Evolutionary conservation across 2,113 vertebrate genomes (phyloP).

Genomic region (Tautogolabrus adspersus): DNA sequence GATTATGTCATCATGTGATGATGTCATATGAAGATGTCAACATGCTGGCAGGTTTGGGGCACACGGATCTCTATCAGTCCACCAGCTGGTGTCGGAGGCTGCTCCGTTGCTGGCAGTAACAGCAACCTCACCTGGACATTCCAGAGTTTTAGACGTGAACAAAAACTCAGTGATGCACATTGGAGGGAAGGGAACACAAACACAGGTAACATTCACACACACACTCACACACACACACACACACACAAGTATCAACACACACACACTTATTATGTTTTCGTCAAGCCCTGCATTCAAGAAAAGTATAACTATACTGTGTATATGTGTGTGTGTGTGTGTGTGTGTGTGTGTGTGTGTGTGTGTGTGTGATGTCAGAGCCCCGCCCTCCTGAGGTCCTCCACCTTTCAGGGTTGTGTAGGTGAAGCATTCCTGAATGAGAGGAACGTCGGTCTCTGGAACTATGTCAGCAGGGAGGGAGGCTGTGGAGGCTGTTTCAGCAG

Average conservation of each 20-base stretch:
- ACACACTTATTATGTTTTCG: not conserved
- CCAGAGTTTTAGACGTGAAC: conserved; percentile 87
- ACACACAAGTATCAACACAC: not conserved
- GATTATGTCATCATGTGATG: not conserved
- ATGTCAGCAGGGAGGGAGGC: conserved; percentile 86
- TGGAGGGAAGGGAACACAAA: conserved; percentile 88
- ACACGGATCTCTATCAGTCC: conserved; percentile 86
- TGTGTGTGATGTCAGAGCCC: conserved; percentile 81
- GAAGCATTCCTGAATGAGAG: conserved; percentile 90
- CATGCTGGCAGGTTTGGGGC: conserved; percentile 86
- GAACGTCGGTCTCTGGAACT: conserved; percentile 94
- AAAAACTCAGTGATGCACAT: conserved; percentile 88
- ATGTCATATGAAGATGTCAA: not conserved
- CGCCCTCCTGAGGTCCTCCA: conserved; percentile 84
- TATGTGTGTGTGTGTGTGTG: conserved; percentile 1
- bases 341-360: not conserved
- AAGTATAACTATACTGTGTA: too few species aligned
- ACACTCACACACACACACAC: not conserved
- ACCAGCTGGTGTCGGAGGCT: conserved; percentile 85
- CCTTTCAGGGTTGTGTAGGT: conserved; percentile 92
- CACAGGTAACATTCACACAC: conserved; percentile 82
- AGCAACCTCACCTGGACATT: conserved; percentile 82
- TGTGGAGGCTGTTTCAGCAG: conserved; percentile 95
- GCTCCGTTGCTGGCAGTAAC: conserved; percentile 77
- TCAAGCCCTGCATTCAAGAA: too few species aligned